Evolutionary conservation across 2,113 vertebrate genomes (phyloP).

Genomic region (Crypturellus undulatus): DNA sequence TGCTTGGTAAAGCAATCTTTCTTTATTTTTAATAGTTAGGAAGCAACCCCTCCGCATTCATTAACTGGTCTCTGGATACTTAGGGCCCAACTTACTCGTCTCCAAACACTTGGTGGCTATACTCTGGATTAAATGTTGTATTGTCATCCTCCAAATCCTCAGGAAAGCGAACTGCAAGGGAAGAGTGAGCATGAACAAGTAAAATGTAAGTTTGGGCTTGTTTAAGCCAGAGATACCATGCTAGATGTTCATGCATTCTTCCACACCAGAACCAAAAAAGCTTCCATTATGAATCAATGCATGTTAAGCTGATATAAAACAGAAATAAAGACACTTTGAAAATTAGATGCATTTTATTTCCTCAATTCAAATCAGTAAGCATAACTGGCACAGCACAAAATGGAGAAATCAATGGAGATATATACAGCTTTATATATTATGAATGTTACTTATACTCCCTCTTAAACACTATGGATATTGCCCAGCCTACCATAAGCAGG

Average conservation of each 20-base stretch:
- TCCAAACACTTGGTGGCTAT: slow-evolving; percentile 95
- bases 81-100: slow-evolving; percentile 91
- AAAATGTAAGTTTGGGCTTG: not conserved
- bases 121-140: slow-evolving; percentile 95
- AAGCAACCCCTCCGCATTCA: not conserved
- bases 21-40: not conserved
- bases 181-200: not conserved
- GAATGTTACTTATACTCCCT: not conserved
- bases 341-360: not conserved
- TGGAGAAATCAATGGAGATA: fast-evolving
- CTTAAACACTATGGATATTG: not conserved
- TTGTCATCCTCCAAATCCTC: slow-evolving; percentile 96
- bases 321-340: not conserved
- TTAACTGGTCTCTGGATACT: not conserved
- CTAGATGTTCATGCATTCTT: not conserved
- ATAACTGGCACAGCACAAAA: not conserved
- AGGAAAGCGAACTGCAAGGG: slow-evolving; percentile 89
- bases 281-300: not conserved
- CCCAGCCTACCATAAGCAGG: not conserved
- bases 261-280: not conserved
- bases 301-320: not conserved
- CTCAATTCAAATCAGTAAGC: not conserved
- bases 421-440: not conserved
- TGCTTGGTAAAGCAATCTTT: not conserved
- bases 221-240: not conserved